These are phyloP conservation scores for Diarsia brunnea DNA, from an alignment of 2,888 invertebrate genomes.

Conservation along the genomic window DNA sequence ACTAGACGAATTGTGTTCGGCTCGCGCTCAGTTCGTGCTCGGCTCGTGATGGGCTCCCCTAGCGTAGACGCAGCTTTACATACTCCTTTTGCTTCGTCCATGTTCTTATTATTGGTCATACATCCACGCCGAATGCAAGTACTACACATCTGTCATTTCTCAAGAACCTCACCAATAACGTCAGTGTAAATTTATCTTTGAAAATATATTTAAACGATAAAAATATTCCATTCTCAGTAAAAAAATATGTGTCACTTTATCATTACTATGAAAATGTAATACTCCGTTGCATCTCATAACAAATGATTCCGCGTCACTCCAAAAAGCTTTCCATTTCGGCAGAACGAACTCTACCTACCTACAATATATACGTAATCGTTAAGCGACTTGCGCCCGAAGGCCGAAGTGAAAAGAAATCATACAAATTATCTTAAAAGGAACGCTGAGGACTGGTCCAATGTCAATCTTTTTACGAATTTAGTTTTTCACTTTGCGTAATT, in stretches of 20 bases:
- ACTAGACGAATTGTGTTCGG: too few relatives aligned
- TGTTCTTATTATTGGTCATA: too few relatives aligned
- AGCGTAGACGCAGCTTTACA: too few relatives aligned
- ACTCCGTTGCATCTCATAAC: constrained; percentile 60
- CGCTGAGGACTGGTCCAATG: constrained; percentile 68
- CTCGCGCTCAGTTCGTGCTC: too few relatives aligned
- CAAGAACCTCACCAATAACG: too few relatives aligned
- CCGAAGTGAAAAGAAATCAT: constrained; percentile 73
- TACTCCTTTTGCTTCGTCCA: too few relatives aligned
- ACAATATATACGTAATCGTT: constrained; percentile 57
- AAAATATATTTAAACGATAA: background rate
- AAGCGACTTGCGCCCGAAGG: constrained; percentile 58
- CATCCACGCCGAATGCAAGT: too few relatives aligned
- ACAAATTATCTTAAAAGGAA: constrained; percentile 79
- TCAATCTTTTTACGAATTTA: constrained; percentile 72
- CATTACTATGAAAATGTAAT: constrained; percentile 5
- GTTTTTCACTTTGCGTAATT: constrained; percentile 64
- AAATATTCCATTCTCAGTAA: background rate
- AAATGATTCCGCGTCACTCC: constrained; percentile 70
- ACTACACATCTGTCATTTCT: too few relatives aligned
- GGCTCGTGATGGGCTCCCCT: too few relatives aligned
- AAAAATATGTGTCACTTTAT: background rate
- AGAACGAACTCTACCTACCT: constrained; percentile 64
- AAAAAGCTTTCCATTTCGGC: constrained; percentile 69
- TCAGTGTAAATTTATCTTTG: background rate